These are phyloP conservation scores for Paelopatides confundens DNA, from an alignment of 53 echinoderm and acorn worm species.

Conservation along the genomic window DNA sequence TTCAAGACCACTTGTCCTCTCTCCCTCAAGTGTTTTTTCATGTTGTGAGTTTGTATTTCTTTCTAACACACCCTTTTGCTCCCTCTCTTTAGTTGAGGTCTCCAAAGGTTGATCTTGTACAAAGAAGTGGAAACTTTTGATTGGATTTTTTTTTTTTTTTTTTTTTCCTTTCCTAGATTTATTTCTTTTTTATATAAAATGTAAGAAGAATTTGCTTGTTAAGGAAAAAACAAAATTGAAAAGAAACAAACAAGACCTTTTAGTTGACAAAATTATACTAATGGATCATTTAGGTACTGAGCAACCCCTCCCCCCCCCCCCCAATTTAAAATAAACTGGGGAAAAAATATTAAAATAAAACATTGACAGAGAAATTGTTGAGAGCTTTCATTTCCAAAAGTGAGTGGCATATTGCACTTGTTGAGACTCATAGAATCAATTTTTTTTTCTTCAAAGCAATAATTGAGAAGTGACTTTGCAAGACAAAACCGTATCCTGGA, in stretches of 20 bases:
- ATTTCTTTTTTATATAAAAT: not conserved
- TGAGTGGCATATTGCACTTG: constrained; percentile 19
- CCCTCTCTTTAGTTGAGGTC: constrained; percentile 47
- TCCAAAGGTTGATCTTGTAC: constrained; percentile 21
- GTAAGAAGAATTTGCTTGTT: not conserved
- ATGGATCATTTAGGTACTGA: not conserved
- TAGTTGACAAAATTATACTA: not conserved
- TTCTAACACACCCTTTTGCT: constrained; percentile 31
- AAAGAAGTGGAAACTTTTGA: constrained; percentile 43
- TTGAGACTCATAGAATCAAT: constrained; percentile 37
- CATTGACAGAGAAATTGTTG: too few relatives aligned
- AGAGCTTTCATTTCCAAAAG: constrained; percentile 1
- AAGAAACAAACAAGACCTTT: not conserved
- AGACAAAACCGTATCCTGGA: constrained; percentile 17
- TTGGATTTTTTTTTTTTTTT: constrained; percentile 42
- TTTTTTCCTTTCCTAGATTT: not conserved
- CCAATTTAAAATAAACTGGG: not conserved
- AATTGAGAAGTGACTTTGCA: constrained; percentile 35
- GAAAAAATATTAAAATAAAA: not conserved
- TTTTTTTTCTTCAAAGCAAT: constrained; percentile 17
- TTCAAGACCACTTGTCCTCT: constrained; percentile 39
- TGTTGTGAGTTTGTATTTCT: constrained; percentile 40
- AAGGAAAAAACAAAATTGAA: not conserved
- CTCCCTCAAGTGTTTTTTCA: constrained; percentile 40
- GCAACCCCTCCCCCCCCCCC: not conserved